Evolutionary conservation across 2,888 invertebrate genomes (phyloP).

Genomic region (Lasioglossum vierecki): DNA sequence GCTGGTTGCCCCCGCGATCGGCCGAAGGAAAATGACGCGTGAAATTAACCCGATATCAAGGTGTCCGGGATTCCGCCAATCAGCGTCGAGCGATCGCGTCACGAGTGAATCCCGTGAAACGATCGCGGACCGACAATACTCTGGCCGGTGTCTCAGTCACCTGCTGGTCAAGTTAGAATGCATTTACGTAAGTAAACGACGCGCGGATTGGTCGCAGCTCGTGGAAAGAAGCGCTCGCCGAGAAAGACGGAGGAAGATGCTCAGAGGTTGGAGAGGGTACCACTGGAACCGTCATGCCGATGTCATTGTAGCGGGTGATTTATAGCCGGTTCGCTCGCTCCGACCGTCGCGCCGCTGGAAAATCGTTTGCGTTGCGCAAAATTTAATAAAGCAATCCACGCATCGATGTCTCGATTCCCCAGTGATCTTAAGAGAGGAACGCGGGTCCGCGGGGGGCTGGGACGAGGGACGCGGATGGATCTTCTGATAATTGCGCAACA

Average conservation of each 20-base stretch:
- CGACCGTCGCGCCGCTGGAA: constrained; percentile 66
- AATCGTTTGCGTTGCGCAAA: constrained; percentile 77
- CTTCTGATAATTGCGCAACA: constrained; percentile 60
- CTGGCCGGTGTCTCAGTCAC: constrained; percentile 48
- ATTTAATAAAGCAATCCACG: constrained; percentile 79
- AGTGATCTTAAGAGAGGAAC: constrained; percentile 62
- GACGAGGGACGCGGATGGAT: constrained; percentile 57
- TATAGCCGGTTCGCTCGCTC: constrained; percentile 65
- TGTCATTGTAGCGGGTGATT: constrained; percentile 75
- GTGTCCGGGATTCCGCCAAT: not conserved
- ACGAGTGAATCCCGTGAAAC: constrained; percentile 45
- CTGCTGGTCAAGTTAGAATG: constrained; percentile 64
- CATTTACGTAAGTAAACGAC: constrained; percentile 74
- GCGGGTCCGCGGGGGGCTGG: constrained; percentile 44
- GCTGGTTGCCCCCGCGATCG: not conserved
- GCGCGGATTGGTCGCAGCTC: constrained; percentile 55
- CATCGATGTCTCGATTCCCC: constrained; percentile 72
- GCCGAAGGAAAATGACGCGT: not conserved
- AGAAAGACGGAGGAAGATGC: constrained; percentile 16
- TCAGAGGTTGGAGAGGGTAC: not conserved
- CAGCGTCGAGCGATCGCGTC: constrained; percentile 1
- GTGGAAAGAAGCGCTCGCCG: constrained; percentile 52
- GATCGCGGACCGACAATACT: constrained; percentile 59
- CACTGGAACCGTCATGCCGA: constrained; percentile 65
- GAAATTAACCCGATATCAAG: not conserved